Percentiles rank a stretch among this genome's conserved stretches.
Conservation (phyloP, 2,113 vertebrate genomes). For the Hipposideros armiger region DNA sequence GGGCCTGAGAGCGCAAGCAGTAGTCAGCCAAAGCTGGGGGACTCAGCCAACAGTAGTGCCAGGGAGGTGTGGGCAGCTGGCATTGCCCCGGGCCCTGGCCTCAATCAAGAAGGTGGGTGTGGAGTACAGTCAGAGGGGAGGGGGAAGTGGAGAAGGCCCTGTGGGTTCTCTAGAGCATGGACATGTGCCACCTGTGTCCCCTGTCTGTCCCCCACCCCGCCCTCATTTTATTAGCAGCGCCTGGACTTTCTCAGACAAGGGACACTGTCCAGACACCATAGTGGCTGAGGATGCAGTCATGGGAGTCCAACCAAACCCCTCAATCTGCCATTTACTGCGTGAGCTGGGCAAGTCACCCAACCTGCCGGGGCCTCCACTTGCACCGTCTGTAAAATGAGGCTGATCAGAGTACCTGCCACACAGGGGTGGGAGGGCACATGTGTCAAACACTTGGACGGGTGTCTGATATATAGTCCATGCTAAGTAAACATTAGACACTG, state of each 20-base stretch:
- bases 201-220: neutral
- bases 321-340: neutral
- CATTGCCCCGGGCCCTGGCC: neutral
- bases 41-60: neutral
- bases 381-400: neutral
- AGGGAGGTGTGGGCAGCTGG: accelerated
- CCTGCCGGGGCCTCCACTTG: neutral
- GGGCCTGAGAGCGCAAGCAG: neutral
- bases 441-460: accelerated
- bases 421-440: neutral
- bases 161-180: neutral
- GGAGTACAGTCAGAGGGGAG: neutral
- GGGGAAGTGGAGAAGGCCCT: neutral
- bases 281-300: neutral
- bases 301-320: neutral
- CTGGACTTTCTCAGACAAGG: neutral
- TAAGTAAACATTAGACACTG: neutral
- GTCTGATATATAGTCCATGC: accelerated
- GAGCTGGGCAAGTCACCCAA: neutral
- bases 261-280: neutral
- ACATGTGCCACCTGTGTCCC: neutral
- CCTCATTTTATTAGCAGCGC: neutral
- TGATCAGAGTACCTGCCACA: too few species aligned
- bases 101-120: neutral
- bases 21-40: neutral